These are phyloP conservation scores for Drosophila paucipuncta DNA, from an alignment of 2,888 invertebrate genomes.

Conservation along the genomic window DNA sequence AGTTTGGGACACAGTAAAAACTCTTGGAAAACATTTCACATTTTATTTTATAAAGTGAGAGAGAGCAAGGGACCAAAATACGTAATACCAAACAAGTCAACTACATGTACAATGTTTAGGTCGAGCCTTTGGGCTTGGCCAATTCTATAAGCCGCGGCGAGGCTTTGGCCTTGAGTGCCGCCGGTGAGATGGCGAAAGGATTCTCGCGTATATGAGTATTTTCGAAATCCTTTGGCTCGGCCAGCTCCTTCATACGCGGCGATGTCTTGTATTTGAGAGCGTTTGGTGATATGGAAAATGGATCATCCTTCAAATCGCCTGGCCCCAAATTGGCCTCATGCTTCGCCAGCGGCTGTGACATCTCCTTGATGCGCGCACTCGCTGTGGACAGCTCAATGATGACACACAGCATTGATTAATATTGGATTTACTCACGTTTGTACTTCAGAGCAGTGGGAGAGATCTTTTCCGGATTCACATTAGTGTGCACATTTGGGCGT, in stretches of 20 bases:
- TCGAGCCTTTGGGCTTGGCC: constrained; percentile 85
- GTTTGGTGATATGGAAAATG: constrained; percentile 85
- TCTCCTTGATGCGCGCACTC: constrained; percentile 68
- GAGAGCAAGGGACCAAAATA: constrained; percentile 25
- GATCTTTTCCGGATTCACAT: constrained; percentile 60
- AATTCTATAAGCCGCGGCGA: constrained; percentile 86
- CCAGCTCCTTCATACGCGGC: constrained; percentile 85
- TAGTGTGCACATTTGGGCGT: constrained; percentile 46
- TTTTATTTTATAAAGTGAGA: constrained; percentile 21
- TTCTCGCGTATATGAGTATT: constrained; percentile 85
- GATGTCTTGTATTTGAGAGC: constrained; percentile 86
- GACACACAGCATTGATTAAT: background rate
- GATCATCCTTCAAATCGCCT: constrained; percentile 86
- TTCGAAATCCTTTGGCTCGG: constrained; percentile 85
- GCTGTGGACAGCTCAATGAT: constrained; percentile 46
- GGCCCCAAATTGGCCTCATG: constrained; percentile 80
- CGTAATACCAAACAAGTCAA: constrained; percentile 18
- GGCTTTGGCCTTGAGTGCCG: constrained; percentile 86
- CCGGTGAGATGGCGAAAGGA: constrained; percentile 86
- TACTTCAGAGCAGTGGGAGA: constrained; percentile 64
- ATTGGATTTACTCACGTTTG: constrained; percentile 59
- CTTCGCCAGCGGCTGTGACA: constrained; percentile 69
- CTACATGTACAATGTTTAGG: background rate
- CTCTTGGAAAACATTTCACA: constrained; percentile 16
- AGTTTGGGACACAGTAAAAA: background rate